Percentiles rank a stretch among this genome's conserved stretches.
Conservation (phyloP, 2,113 vertebrate genomes). For the Macrotis lagotis region DNA sequence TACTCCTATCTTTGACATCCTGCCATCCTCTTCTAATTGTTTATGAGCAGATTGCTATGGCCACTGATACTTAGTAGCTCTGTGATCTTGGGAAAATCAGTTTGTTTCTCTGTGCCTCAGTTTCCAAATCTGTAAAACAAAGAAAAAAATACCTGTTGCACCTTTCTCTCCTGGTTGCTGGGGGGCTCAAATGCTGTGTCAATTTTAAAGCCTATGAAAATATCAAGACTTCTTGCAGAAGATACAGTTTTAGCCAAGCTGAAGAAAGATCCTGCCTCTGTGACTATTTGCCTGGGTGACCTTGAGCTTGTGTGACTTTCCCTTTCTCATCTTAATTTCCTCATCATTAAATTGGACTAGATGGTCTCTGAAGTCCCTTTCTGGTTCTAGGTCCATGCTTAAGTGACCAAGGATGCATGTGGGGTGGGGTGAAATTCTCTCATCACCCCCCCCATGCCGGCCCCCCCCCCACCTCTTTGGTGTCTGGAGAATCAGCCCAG, state of each 20-base stretch:
- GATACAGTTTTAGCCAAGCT: neutral
- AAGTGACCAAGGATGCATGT: neutral
- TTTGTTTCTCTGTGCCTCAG: neutral
- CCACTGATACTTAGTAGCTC: neutral
- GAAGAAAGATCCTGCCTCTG: neutral
- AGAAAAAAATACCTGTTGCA: neutral
- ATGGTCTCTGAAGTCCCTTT: neutral
- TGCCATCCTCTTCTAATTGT: too few species aligned
- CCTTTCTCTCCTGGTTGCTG: neutral
- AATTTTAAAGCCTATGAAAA: neutral
- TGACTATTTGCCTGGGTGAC: neutral
- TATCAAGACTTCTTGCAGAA: neutral
- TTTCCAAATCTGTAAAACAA: neutral
- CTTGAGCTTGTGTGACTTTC: neutral
- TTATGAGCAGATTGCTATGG: too few species aligned
- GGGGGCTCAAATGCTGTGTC: neutral
- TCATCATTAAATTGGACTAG: neutral
- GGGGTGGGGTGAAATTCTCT: too few species aligned
- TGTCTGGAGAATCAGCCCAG: conserved; percentile 22
- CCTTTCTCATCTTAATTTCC: neutral
- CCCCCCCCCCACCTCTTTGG: neutral
- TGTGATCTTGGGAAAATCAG: neutral
- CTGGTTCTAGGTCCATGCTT: neutral
- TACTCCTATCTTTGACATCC: neutral
- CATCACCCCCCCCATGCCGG: neutral